These are phyloP conservation scores for Drosophila oshimai DNA, from an alignment of 1,140 invertebrate genomes.

Conservation along the genomic window DNA sequence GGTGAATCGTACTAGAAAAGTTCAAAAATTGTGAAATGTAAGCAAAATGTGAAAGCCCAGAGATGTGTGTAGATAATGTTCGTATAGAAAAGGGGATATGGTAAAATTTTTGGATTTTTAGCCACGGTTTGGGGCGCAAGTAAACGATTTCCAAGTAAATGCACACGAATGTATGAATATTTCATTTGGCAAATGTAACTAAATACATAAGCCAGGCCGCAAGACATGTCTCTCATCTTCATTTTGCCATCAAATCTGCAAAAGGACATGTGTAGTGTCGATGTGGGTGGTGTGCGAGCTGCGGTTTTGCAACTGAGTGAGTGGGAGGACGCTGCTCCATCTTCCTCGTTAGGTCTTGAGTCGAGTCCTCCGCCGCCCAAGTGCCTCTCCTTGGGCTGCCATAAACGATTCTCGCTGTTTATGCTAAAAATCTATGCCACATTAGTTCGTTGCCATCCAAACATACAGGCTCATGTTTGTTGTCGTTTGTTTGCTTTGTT, in stretches of 20 bases:
- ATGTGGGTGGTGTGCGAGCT: conserved; percentile 28
- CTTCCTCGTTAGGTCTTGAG: conserved; percentile 11
- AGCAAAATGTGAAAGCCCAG: conserved; percentile 52
- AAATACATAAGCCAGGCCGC: conserved; percentile 53
- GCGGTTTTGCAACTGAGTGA: conserved; percentile 74
- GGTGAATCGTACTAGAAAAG: conserved; percentile 24
- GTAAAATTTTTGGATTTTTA: conserved; percentile 51
- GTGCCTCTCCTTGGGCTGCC: conserved; percentile 38
- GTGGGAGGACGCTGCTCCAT: neutral
- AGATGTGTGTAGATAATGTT: conserved; percentile 14
- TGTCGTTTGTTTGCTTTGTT: conserved; percentile 46
- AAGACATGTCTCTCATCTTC: conserved; percentile 49
- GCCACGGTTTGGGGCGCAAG: conserved; percentile 20
- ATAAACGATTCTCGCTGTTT: conserved; percentile 61
- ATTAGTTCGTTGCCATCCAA: conserved; percentile 72
- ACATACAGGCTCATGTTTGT: conserved; percentile 9
- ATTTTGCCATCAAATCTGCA: conserved; percentile 45
- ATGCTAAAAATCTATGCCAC: conserved; percentile 76
- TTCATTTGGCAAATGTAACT: conserved; percentile 72
- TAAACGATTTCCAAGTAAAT: conserved; percentile 56
- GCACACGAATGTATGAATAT: conserved; percentile 76
- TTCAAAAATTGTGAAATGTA: conserved; percentile 64
- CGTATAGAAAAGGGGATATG: conserved; percentile 6
- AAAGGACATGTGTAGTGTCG: conserved; percentile 70
- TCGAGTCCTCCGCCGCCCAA: conserved; percentile 33